Conservation (phyloP, 2,888 invertebrate genomes). For the Pachydiplax longipennis region DNA sequence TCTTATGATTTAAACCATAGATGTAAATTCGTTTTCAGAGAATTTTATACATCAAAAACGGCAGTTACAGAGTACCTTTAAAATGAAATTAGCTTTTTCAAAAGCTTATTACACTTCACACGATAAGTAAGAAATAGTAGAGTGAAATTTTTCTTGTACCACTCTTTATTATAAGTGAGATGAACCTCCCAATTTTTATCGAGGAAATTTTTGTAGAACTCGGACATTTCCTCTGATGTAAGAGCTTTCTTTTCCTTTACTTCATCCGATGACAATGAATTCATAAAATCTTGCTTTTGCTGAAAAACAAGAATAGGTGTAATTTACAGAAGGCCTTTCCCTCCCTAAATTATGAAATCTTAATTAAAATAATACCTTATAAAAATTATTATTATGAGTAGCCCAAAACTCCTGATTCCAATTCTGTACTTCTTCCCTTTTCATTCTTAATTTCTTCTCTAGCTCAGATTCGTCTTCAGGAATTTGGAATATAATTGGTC, state of each 20-base stretch:
- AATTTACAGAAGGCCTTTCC: neutral
- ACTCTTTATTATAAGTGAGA: constrained; percentile 78
- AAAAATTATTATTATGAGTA: constrained; percentile 78
- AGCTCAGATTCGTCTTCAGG: constrained; percentile 71
- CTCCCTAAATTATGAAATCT: constrained; percentile 46
- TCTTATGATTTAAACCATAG: too few relatives aligned
- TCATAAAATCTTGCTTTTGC: constrained; percentile 60
- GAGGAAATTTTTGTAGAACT: constrained; percentile 85
- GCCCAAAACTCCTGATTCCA: constrained; percentile 91
- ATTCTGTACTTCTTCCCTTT: constrained; percentile 73
- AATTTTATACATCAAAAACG: too few relatives aligned
- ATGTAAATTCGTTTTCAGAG: too few relatives aligned
- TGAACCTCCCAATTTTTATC: constrained; percentile 82
- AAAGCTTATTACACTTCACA: constrained; percentile 57
- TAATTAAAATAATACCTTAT: constrained; percentile 64
- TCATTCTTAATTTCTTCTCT: constrained; percentile 70
- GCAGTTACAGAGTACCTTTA: too few relatives aligned
- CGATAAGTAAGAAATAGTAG: constrained; percentile 67
- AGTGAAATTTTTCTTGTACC: constrained; percentile 81
- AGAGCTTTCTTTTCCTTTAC: constrained; percentile 63
- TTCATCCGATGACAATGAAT: constrained; percentile 51
- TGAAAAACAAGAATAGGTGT: constrained; percentile 51
- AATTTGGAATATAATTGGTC: constrained; percentile 73
- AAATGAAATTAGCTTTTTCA: constrained; percentile 51
- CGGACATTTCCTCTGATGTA: constrained; percentile 84